Evolutionary conservation across 2,797 vertebrate genomes (phyloP).

Genomic region (Chloroceryle amazona): DNA sequence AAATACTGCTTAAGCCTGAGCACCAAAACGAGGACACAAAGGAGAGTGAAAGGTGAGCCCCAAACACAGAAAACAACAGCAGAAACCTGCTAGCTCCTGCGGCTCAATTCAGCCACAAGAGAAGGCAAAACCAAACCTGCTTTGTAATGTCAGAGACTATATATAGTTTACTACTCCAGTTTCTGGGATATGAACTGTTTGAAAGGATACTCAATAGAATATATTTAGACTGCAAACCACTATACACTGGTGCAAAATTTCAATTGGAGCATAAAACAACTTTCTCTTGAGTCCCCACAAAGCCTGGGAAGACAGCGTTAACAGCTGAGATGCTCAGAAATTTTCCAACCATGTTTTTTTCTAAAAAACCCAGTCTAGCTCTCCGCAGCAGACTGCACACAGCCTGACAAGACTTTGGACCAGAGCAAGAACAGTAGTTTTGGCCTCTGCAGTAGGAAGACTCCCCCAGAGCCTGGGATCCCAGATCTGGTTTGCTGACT

Average conservation of each 20-base stretch:
- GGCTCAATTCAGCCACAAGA: not conserved
- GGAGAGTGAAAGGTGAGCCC: not conserved
- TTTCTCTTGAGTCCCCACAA: not conserved
- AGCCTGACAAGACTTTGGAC: not conserved
- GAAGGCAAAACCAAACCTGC: constrained; percentile 46
- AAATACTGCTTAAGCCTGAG: not conserved
- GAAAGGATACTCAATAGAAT: constrained; percentile 25
- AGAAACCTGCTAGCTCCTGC: constrained; percentile 12
- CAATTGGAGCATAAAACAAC: not conserved
- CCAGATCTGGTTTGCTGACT: not conserved
- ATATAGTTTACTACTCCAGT: constrained; percentile 39
- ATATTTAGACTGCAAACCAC: constrained; percentile 42
- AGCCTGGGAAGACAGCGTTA: not conserved
- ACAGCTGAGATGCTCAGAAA: not conserved
- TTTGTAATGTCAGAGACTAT: constrained; percentile 54
- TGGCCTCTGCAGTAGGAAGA: not conserved
- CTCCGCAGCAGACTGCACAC: not conserved
- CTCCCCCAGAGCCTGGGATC: not conserved
- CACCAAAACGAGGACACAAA: not conserved
- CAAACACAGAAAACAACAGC: not conserved
- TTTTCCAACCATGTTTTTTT: not conserved
- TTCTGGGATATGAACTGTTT: constrained; percentile 39
- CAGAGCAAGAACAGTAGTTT: no score
- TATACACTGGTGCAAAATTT: not conserved
- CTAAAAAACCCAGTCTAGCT: not conserved